Base-by-base conservation (phyloP, 2,113 vertebrate species). In the Dasyprocta punctata region DNA sequence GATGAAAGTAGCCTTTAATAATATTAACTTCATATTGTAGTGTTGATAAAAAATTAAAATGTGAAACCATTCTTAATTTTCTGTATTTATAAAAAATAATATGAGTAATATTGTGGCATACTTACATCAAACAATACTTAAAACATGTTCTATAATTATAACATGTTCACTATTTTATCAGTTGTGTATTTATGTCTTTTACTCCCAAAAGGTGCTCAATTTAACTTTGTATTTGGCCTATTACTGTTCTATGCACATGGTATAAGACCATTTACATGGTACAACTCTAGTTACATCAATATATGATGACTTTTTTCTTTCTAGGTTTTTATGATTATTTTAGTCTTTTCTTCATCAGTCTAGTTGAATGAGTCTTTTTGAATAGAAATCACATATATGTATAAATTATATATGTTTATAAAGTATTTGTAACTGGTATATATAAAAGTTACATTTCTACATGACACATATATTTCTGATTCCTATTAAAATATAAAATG, bases 1-100 rank as follows among this genome's bases (percentile, higher is more conserved):
- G 7, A 71, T 67, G 36, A 93, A 67, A 81, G 33, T 60, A 12
- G 41, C 44, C 7, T 73, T 84, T 87, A 17, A 85, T 81, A 71
- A 85, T 81, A 71, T 88, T 47, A 86, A 69, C 3, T 38, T 24
- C 60, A 84, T 41, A n/a, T 24, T 60, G 36, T 49, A 90, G 56
- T 16, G 54, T 67, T 96, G 52, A 93, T 60, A 87, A 63, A 19
- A 86, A 90, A 84, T 81, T 89, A 52, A 90, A 89, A 69, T 54
- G n/a, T 78, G 77, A 52, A 75, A 84, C 28, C 0, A 44, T 30
- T 81, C 36, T 30, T 49, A 81, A 16, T 52, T 75, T 28, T 81
- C 89, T 63, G 1, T 52, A 67, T 61, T 90, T 36, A 84, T 38
- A 67, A 67, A 80, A 96, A 54, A 16, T 49, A 38, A 26, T 63